Evolutionary conservation across 2,888 invertebrate genomes (phyloP), one percentile per base, ranked within the genome.

Genomic region (Eretmocerus hayati): DNA sequence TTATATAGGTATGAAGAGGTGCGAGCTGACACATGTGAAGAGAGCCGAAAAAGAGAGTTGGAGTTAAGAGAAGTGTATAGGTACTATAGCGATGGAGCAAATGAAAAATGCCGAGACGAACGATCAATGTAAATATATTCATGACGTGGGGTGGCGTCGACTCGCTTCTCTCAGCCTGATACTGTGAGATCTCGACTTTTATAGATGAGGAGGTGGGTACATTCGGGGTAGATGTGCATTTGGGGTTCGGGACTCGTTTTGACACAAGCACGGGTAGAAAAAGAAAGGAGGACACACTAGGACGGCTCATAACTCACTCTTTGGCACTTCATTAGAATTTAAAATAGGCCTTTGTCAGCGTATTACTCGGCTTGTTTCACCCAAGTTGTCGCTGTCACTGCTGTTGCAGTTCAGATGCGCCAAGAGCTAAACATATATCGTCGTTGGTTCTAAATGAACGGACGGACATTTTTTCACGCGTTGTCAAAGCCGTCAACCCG

Each of bases 81-180:
- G 16, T n/a, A 16, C 18, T 18, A 6, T 26, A 26, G 16, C 18
- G 22, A n/a, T 50, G 53, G 33, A 55, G 56, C 59, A 60, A 61
- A 60, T 62, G 62, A 62, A 60, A 61, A 55, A 55, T 55, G 50
- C 50, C 50, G 67, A 65, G 65, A 65, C 64, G 62, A 63, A 60
- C 69, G 66, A 70, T 70, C 69, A 70, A 70, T 69, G 70, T 70
- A 70, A 71, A 71, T 71, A 71, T 71, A 71, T 71, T 71, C 71
- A 71, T 71, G 70, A 70, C 65, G 62, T 67, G 64, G 67, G 65
- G 66, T 66, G 66, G 68, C 60, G 58, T 51, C 15, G 6, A 16
- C 21, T 30, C 21, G 23, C 38, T 38, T 22, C 4, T 38, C 21
- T 13, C 13, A 4, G 20, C 46, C 50, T 44, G 23, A 20, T 19